Percentiles rank a stretch among this genome's conserved stretches.
Evolutionary conservation across 2,797 vertebrate species (phyloP).

Genomic region (Epinephelus awoara): DNA sequence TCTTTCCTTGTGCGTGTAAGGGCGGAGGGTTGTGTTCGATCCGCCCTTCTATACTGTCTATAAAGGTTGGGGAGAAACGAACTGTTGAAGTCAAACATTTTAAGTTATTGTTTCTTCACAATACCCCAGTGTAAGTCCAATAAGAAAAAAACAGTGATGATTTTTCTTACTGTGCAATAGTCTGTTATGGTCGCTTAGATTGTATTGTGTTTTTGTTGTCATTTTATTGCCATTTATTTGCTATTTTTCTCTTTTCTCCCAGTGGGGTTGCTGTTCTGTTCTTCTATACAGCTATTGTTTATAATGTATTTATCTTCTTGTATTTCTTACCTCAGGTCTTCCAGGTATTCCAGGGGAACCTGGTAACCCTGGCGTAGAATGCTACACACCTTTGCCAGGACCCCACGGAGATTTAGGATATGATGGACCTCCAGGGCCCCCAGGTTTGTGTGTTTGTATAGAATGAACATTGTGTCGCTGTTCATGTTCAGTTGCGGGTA

Average conservation of each 20-base stretch:
- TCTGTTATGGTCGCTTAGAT: no score
- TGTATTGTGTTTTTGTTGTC: no score
- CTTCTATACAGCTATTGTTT: not conserved
- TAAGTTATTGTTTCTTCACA: no score
- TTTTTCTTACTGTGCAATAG: no score
- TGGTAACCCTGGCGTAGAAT: conserved; percentile 51
- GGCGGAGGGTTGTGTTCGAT: no score
- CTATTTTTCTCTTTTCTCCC: not conserved
- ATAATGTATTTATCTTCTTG: not conserved
- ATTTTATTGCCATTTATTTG: not conserved
- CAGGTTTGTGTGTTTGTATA: conserved; percentile 44
- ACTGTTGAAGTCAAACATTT: no score
- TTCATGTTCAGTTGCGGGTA: not conserved
- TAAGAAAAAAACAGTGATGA: no score
- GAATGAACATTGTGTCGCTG: not conserved
- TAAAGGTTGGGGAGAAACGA: no score
- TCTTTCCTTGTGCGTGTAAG: no score
- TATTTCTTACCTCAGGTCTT: conserved; percentile 49
- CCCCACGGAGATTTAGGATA: conserved; percentile 54
- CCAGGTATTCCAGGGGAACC: conserved; percentile 58
- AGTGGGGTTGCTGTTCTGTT: not conserved
- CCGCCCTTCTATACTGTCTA: no score
- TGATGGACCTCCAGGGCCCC: conserved; percentile 60
- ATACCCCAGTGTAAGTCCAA: no score
- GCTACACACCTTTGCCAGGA: conserved; percentile 26